Base-by-base conservation (phyloP, 2,113 vertebrate species). In the Hylia prasina region DNA sequence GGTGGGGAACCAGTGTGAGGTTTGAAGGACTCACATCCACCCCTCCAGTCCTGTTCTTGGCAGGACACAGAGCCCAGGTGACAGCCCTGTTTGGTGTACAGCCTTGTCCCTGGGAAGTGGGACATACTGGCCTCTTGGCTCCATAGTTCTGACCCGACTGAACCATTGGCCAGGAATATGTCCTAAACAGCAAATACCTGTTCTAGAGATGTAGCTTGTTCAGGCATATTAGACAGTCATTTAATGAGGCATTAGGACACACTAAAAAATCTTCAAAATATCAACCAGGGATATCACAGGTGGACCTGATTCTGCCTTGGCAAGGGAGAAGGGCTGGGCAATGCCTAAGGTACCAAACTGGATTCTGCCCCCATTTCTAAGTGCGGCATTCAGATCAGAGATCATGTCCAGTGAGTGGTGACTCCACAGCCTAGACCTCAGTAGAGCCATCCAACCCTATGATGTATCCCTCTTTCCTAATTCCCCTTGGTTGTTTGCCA, bases 361-460 rank as follows among this genome's bases (percentile, higher is more conserved):
- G 45, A n/a, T 24, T 78, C 40, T 73, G 58, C 3, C 33, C 24
- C 44, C 39, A 0, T 60, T 89, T 91, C 57, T 33, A 9, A 40
- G 25, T 5, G 19, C 22, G 16, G 24, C 6, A 51, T 60, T 87
- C 35, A 51, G 45, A 51, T 65, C 54, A 58, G 15, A 83, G 48
- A 27, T 45, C 53, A 23, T 6, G 20, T 64, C 35, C 33, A 53
- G 17, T 28, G 54, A 73, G 71, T 64, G 39, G 53, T 77, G 57
- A 42, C n/a, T 87, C n/a, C 0, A 0, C 15, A 63, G 25, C 6
- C 33, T 27, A 10, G 47, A 50, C 51, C 35, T 75, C 39, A 35
- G 23, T 5, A 28, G 51, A 64, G 30, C 25, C 3, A 3, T 47
- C 61, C 71, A 71, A 39, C 7, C 19, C 53, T 39, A 7, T 16